Evolutionary conservation across 1,140 invertebrate species (phyloP).

Genomic region (Gryon sp.): DNA sequence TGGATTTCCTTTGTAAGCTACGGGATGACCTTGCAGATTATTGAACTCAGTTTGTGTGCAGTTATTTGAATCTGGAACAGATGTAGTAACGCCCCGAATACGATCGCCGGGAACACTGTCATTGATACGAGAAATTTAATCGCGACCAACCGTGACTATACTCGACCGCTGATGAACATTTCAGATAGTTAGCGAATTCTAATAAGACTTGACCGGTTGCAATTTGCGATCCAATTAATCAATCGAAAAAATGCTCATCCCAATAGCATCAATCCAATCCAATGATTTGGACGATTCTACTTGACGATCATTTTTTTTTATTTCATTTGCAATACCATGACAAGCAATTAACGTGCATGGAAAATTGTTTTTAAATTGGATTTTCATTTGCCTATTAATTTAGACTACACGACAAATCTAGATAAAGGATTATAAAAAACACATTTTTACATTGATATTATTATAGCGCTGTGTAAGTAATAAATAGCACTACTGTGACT

Average conservation of each 20-base stretch:
- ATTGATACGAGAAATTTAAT: conserved; percentile 46
- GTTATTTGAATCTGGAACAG: conserved; percentile 40
- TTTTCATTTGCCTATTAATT: no score
- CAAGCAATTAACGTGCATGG: background rate
- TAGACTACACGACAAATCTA: no score
- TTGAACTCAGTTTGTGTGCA: conserved; percentile 28
- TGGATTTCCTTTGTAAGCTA: conserved; percentile 11
- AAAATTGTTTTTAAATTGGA: background rate
- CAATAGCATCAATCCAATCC: background rate
- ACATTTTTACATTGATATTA: no score
- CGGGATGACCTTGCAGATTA: conserved; percentile 27
- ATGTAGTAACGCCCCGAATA: conserved; percentile 48
- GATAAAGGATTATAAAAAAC: no score
- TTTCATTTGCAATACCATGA: background rate
- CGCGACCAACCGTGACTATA: conserved; percentile 24
- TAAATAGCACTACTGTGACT: no score
- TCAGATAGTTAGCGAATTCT: conserved; percentile 17
- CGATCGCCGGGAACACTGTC: conserved; percentile 26
- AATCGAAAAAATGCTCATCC: background rate
- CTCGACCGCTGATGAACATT: conserved; percentile 26
- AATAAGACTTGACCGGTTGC: conserved; percentile 5
- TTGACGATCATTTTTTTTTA: background rate
- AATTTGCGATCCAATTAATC: conserved; percentile 13
- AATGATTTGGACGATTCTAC: background rate
- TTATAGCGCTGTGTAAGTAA: no score